phyloP scores from a whole-genome alignment of 2,888 invertebrate genomes.

The Drosophila meridionalis region DNA sequence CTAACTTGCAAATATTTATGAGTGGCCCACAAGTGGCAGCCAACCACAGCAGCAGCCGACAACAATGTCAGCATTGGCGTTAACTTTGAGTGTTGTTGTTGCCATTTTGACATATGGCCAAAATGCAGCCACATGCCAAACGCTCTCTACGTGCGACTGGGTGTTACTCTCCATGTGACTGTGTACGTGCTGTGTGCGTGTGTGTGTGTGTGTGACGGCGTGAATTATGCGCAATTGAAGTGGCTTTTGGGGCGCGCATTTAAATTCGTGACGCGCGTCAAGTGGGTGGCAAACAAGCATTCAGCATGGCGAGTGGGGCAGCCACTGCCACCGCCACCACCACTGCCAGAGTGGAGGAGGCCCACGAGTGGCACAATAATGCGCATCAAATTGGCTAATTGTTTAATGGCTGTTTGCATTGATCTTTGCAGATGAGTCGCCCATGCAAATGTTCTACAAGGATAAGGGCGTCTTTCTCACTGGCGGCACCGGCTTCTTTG shows the following conservation, averaged over 20 bases:
- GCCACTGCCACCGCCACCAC: neutral
- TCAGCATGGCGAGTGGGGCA: conserved; percentile 12
- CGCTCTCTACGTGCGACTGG: conserved; percentile 55
- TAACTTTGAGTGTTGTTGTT: conserved; percentile 75
- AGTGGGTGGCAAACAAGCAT: conserved; percentile 76
- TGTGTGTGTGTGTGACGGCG: conserved; percentile 55
- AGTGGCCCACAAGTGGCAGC: conserved; percentile 78
- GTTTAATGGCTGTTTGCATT: conserved; percentile 80
- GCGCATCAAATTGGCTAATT: conserved; percentile 79
- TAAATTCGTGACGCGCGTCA: conserved; percentile 77
- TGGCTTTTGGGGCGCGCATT: conserved; percentile 77
- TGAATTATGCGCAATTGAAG: conserved; percentile 79
- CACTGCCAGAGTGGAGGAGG: neutral
- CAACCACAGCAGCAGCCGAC: conserved; percentile 51
- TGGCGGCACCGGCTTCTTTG: conserved; percentile 87
- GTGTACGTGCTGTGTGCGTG: conserved; percentile 19
- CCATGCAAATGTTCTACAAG: conserved; percentile 87
- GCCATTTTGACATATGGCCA: conserved; percentile 80
- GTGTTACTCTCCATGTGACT: conserved; percentile 14
- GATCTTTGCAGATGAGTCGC: conserved; percentile 81
- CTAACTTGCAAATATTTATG: conserved; percentile 81
- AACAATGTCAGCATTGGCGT: conserved; percentile 63
- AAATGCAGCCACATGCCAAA: conserved; percentile 79
- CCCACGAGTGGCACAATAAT: conserved; percentile 57
- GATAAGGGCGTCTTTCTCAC: conserved; percentile 88